These are phyloP conservation scores for Siniperca undulata DNA, from an alignment of 2,797 vertebrate genomes.

Conservation along the genomic window DNA sequence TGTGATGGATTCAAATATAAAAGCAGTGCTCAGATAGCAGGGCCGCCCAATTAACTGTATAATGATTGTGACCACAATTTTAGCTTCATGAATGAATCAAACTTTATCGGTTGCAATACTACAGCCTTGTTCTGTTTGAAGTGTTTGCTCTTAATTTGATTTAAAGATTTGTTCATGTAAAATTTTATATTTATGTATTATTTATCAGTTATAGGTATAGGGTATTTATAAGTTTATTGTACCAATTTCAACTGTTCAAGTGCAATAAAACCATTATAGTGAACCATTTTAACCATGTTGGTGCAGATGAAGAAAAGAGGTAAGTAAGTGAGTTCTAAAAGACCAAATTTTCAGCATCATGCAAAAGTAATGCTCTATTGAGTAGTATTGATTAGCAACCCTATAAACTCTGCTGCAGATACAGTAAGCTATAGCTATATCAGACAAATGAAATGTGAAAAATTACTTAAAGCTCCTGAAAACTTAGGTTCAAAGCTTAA, in stretches of 20 bases:
- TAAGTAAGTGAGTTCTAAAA: background rate
- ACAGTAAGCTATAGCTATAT: background rate
- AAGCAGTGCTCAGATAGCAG: background rate
- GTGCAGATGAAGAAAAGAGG: background rate
- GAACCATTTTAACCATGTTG: background rate
- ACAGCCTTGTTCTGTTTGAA: background rate
- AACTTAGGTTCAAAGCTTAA: background rate
- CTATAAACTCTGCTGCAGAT: background rate
- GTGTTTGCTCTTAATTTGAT: background rate
- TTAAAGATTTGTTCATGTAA: background rate
- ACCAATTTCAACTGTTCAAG: background rate
- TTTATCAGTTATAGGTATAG: background rate
- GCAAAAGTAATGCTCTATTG: background rate
- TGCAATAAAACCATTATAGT: background rate
- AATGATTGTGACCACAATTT: background rate
- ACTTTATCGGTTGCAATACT: background rate
- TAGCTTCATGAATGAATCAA: background rate
- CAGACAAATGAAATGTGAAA: background rate
- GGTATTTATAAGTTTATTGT: background rate
- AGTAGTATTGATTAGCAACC: background rate
- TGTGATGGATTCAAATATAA: conserved; percentile 1
- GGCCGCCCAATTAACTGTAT: background rate
- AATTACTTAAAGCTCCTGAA: background rate
- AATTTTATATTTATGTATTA: background rate
- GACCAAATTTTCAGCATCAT: background rate